Conservation (phyloP, 2,888 invertebrate species). For the Clepsis dumicolana region DNA sequence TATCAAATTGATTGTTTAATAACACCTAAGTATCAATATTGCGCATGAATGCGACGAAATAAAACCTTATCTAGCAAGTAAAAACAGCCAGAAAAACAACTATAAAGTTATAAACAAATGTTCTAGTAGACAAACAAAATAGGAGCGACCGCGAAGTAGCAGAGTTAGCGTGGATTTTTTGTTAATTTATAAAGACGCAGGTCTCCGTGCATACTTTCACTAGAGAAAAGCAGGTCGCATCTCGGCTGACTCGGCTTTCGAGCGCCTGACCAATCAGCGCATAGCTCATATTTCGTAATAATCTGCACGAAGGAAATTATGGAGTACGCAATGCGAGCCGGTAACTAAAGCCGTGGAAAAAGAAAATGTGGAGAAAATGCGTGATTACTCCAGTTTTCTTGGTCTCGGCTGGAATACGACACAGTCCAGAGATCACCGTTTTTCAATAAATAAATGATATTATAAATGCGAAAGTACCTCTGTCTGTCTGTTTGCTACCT, state of each 20-base stretch:
- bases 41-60: background rate
- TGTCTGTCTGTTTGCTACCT: too few relatives aligned
- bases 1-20: conserved; percentile 1
- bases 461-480: too few relatives aligned
- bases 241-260: conserved; percentile 71
- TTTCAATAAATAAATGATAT: too few relatives aligned
- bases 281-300: conserved; percentile 62
- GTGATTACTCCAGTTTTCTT: background rate
- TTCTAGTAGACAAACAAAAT: conserved; percentile 1
- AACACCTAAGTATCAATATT: background rate
- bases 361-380: conserved; percentile 2
- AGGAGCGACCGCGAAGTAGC: conserved; percentile 7
- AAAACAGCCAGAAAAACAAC: background rate
- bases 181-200: conserved; percentile 33
- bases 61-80: background rate
- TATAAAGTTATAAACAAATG: background rate
- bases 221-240: conserved; percentile 71
- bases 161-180: conserved; percentile 17
- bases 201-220: conserved; percentile 65
- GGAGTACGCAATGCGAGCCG: conserved; percentile 23
- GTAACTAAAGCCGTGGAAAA: conserved; percentile 2
- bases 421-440: too few relatives aligned
- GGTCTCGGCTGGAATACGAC: background rate
- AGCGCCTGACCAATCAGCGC: conserved; percentile 60
- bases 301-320: conserved; percentile 40